Evolutionary conservation across 2,888 invertebrate species (phyloP), one percentile per base, ranked within the genome.

Genomic region (Cerceris rybyensis): DNA sequence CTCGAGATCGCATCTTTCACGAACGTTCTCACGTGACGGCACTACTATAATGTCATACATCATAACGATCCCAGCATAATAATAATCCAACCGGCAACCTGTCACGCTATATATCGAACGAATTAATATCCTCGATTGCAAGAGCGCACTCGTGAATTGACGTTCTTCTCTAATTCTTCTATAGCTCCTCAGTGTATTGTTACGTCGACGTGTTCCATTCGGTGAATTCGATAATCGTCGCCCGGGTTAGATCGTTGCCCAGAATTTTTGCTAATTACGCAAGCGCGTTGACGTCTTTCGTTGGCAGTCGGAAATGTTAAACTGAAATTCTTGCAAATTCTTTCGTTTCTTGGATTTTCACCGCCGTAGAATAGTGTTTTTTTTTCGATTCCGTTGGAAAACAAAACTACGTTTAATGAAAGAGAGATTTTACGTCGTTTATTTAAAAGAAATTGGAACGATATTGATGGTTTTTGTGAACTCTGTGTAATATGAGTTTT

Each of bases 1-100:
- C 72, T 82, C 75, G 74, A 75, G 84, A 84, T 84, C 78, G 85
- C 85, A 84, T 85, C 83, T 84, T 76, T 78, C 78, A 59, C 82
- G 84, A 80, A 80, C 68, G 69, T 59, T 67, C 84, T 84, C 83
- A 75, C 85, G 85, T 84, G 83, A 85, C 80, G 70, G 61, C 14
- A 75, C 72, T 54, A 55, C 72, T 74, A 75, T 82, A 85, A 84
- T 80, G 73, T 78, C 79, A 67, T 82, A 78, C 75, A 73, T 80
- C 74, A 69, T 64, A 71, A 81, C 74, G 81, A 81, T 81, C 77
- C 78, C 52, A 50, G 70, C 72, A 65, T 69, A 70, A 76, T 74
- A 72, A 72, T 83, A 71, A 70, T 75, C 70, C 54, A 13, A 43
- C 64, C 39, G 49, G 60, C 41, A 52, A 78, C 64, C 80, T 65